A percentile compares a stretch with the other conserved stretches of the same genome.
These are phyloP conservation scores for Anser cygnoides DNA, from an alignment of 2,113 vertebrate species.

Conservation along the genomic window DNA sequence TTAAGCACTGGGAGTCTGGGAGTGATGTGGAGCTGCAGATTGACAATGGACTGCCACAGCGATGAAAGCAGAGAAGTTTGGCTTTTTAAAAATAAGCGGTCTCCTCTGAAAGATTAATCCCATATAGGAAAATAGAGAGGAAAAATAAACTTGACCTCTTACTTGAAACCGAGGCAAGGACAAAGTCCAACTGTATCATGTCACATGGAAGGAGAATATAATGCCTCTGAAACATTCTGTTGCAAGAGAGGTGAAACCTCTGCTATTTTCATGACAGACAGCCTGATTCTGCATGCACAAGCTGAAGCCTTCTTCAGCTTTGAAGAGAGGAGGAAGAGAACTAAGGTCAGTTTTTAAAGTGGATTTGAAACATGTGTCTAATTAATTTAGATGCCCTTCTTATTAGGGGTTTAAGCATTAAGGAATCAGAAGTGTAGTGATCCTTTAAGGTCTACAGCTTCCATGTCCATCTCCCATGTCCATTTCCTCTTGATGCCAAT, in stretches of 20 bases:
- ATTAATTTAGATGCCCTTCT: not conserved
- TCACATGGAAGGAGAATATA: not conserved
- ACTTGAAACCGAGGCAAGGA: not conserved
- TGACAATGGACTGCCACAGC: not conserved
- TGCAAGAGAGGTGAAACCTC: not conserved
- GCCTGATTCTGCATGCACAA: not conserved
- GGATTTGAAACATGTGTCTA: not conserved
- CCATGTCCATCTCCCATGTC: not conserved
- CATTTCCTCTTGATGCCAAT: not conserved
- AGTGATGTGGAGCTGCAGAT: not conserved
- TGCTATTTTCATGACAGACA: not conserved
- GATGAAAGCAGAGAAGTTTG: not conserved
- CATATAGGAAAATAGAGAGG: not conserved
- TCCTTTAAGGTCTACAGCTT: not conserved
- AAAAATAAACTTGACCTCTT: not conserved
- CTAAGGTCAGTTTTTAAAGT: not conserved
- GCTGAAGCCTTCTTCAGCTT: not conserved
- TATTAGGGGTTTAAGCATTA: not conserved
- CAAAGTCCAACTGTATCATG: not conserved
- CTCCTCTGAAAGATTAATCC: not conserved
- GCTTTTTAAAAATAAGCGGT: not conserved
- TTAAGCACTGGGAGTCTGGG: not conserved
- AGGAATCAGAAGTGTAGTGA: not conserved
- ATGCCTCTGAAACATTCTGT: not conserved
- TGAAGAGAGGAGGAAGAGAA: not conserved